Evolutionary conservation across 2,888 invertebrate genomes (phyloP).

Genomic region (Chrysotoxum bicinctum): DNA sequence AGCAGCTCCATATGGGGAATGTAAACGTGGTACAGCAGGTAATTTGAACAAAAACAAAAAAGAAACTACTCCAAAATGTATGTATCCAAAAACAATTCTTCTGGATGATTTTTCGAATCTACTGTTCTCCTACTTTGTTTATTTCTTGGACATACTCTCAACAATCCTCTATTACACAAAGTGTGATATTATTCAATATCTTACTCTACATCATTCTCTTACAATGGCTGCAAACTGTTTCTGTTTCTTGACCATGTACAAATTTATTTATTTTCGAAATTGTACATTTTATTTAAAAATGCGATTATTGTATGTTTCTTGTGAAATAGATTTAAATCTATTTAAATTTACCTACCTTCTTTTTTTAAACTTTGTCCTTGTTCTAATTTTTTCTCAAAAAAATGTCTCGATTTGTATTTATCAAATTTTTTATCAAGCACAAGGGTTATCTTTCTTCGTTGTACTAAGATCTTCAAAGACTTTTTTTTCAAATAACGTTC

Average conservation of each 20-base stretch:
- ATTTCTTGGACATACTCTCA: neutral
- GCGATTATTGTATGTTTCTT: neutral
- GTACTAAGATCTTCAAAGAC: neutral
- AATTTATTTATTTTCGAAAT: conserved; percentile 5
- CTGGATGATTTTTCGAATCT: conserved; percentile 12
- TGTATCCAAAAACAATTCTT: conserved; percentile 19
- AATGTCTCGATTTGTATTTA: neutral
- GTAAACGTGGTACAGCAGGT: conserved; percentile 99
- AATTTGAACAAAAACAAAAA: conserved; percentile 80
- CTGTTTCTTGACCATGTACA: neutral
- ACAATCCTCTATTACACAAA: neutral
- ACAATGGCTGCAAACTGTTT: conserved; percentile 2
- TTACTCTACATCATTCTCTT: neutral
- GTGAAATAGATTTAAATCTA: neutral
- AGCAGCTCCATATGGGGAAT: conserved; percentile 95
- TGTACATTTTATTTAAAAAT: neutral
- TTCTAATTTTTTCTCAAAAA: neutral
- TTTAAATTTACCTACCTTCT: neutral
- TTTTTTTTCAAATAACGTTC: neutral
- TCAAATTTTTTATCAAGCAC: neutral
- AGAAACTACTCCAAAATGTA: conserved; percentile 32
- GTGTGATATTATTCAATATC: conserved; percentile 5
- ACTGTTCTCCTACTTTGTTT: neutral
- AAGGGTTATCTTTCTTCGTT: neutral
- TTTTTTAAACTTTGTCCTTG: neutral